Conservation (phyloP, 2,888 invertebrate genomes). For the Crepidodera aurea region DNA sequence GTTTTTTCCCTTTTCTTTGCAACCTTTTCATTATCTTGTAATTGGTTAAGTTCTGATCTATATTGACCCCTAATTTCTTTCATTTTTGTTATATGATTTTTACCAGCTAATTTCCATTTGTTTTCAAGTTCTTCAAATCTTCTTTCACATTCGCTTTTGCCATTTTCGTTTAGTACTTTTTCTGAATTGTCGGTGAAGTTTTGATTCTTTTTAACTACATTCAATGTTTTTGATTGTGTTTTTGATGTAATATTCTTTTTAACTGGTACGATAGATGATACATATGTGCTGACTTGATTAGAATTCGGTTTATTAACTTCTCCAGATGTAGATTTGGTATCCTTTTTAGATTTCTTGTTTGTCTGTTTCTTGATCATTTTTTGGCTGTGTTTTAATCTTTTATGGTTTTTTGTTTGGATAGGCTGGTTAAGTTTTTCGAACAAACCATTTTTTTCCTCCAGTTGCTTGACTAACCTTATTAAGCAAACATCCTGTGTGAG, state of each 20-base stretch:
- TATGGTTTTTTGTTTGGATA: neutral
- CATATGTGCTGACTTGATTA: neutral
- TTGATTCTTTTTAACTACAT: neutral
- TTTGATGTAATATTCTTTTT: neutral
- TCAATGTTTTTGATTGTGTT: neutral
- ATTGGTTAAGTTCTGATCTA: slow-evolving; percentile 43
- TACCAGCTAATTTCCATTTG: slow-evolving; percentile 43
- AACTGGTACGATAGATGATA: neutral
- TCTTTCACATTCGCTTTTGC: slow-evolving; percentile 50
- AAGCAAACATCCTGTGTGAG: slow-evolving; percentile 48
- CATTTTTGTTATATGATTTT: slow-evolving; percentile 46
- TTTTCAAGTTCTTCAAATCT: slow-evolving; percentile 49
- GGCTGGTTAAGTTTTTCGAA: neutral
- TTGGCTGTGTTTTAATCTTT: neutral
- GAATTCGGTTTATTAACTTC: neutral
- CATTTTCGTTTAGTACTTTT: slow-evolving; percentile 38
- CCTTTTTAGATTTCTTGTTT: neutral
- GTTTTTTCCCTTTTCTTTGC: slow-evolving; percentile 44
- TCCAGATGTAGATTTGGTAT: neutral
- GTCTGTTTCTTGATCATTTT: neutral
- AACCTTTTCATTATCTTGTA: slow-evolving; percentile 46
- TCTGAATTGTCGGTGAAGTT: neutral
- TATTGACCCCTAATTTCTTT: slow-evolving; percentile 49
- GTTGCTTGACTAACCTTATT: slow-evolving; percentile 45
- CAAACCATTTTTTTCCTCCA: slow-evolving; percentile 35